Evolutionary conservation across 1,140 invertebrate genomes (phyloP).

Genomic region (Drusus annulatus): DNA sequence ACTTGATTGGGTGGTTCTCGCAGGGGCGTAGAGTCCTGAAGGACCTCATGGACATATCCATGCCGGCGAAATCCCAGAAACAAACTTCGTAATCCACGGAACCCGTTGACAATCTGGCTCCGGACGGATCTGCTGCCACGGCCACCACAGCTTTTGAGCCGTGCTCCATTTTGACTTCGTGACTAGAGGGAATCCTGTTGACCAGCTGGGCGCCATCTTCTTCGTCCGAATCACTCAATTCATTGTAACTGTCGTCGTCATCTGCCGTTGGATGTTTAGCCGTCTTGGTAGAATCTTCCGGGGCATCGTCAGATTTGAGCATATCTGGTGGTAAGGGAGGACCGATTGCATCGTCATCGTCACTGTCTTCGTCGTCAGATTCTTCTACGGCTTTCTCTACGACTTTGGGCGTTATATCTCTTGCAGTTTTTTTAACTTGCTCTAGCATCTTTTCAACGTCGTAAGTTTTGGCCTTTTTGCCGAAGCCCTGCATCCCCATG

Average conservation of each 20-base stretch:
- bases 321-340: slow-evolving; percentile 70
- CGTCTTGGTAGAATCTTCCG: slow-evolving; percentile 60
- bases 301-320: slow-evolving; percentile 54
- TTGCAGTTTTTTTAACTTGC: slow-evolving; percentile 70
- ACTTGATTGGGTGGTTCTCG: slow-evolving; percentile 95
- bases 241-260: slow-evolving; percentile 70
- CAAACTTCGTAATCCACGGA: slow-evolving; percentile 96
- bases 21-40: slow-evolving; percentile 95
- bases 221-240: slow-evolving; percentile 72
- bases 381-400: slow-evolving; percentile 60
- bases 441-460: slow-evolving; percentile 76
- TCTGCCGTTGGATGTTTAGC: slow-evolving; percentile 63
- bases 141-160: slow-evolving; percentile 90
- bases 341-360: slow-evolving; percentile 74
- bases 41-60: slow-evolving; percentile 92
- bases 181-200: slow-evolving; percentile 83
- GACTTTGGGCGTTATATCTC: slow-evolving; percentile 56
- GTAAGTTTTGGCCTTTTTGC: slow-evolving; percentile 84
- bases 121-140: slow-evolving; percentile 91
- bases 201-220: slow-evolving; percentile 70
- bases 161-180: slow-evolving; percentile 87
- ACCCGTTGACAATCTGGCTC: slow-evolving; percentile 92
- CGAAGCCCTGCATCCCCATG: slow-evolving; percentile 85
- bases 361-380: slow-evolving; percentile 63
- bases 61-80: slow-evolving; percentile 98